A percentile compares a stretch with the other conserved stretches of the same genome.
Conservation (phyloP, 2,113 vertebrate species). For the Jaculus jaculus region DNA sequence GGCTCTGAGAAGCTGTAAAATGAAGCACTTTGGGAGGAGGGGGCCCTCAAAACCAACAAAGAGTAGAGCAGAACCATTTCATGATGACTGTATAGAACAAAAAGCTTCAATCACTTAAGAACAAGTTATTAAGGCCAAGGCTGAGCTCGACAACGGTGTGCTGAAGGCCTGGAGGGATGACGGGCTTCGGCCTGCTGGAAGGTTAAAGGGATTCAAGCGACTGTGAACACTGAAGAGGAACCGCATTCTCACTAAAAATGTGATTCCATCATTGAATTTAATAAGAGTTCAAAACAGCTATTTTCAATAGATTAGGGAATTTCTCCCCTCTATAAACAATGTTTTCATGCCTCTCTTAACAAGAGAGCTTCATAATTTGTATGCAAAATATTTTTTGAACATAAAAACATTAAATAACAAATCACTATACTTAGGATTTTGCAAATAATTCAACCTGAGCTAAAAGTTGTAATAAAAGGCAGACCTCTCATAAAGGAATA, state of each 20-base stretch:
- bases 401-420: not conserved
- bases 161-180: not conserved
- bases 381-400: not conserved
- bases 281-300: not conserved
- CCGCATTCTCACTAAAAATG: slow-evolving; percentile 13
- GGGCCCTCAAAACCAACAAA: not conserved
- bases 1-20: slow-evolving; percentile 35
- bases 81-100: not conserved
- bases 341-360: not conserved
- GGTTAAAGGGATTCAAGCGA: not conserved
- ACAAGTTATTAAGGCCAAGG: not conserved
- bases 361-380: slow-evolving; percentile 24
- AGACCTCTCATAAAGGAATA: not conserved
- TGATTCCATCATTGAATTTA: not conserved
- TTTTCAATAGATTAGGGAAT: not conserved
- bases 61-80: not conserved
- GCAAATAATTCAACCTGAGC: not conserved
- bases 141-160: not conserved
- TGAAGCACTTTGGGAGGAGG: slow-evolving; percentile 37
- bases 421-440: not conserved
- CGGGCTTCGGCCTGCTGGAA: not conserved
- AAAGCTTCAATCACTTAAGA: not conserved
- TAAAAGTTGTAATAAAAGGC: slow-evolving; percentile 4
- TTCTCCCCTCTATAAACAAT: not conserved
- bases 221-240: not conserved